Evolutionary conservation across 2,888 invertebrate genomes (phyloP).

Genomic region (Antitype chi): DNA sequence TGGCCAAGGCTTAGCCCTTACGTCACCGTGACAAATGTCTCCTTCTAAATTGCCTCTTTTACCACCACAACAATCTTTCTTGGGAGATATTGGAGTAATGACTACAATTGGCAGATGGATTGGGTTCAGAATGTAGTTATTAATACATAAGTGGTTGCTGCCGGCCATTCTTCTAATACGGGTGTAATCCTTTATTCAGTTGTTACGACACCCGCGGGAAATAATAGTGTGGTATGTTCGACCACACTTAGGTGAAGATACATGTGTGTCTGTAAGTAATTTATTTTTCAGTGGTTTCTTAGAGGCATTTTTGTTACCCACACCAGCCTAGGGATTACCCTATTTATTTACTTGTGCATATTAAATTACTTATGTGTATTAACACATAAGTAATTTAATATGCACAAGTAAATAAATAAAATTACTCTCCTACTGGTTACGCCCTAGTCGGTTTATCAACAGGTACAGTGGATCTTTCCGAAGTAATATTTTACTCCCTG

Average conservation of each 20-base stretch:
- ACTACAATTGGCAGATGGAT: constrained; percentile 39
- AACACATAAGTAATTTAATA: constrained; percentile 14
- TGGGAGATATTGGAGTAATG: constrained; percentile 28
- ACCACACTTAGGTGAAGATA: constrained; percentile 35
- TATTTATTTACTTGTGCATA: too few species aligned
- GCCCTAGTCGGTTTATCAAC: constrained; percentile 5
- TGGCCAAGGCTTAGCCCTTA: constrained; percentile 1
- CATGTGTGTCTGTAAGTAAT: constrained; percentile 27
- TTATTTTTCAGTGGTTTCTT: constrained; percentile 42
- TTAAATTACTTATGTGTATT: too few species aligned
- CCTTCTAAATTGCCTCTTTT: constrained; percentile 12
- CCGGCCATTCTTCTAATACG: constrained; percentile 44
- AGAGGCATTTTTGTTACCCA: constrained; percentile 10
- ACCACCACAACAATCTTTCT: constrained; percentile 10
- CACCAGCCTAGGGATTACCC: not conserved
- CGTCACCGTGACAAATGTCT: constrained; percentile 38
- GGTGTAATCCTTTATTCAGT: constrained; percentile 58
- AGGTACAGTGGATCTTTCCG: not conserved
- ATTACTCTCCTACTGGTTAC: not conserved
- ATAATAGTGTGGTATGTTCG: constrained; percentile 47
- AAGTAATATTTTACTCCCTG: not conserved
- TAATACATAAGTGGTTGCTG: constrained; percentile 44
- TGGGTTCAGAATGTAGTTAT: constrained; percentile 30
- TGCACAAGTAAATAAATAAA: constrained; percentile 18
- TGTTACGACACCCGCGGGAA: constrained; percentile 57